Evolutionary conservation across 2,888 invertebrate species (phyloP), one percentile per base, ranked within the genome.

Genomic region (Spilarctia lutea): DNA sequence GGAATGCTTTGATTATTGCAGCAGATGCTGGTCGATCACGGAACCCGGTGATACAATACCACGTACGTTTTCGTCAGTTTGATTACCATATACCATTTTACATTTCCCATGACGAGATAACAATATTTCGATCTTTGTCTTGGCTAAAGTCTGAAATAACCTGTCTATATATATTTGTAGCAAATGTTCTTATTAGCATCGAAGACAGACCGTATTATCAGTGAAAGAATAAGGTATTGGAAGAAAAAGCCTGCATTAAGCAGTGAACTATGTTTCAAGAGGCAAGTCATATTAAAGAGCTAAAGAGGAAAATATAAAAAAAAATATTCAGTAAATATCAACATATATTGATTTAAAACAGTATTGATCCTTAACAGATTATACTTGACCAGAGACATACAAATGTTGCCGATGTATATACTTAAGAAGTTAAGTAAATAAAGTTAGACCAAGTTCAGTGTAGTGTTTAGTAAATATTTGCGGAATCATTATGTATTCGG

Each of bases 391-490:
- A 13, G 27, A 73, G 1, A 68, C 52, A 71, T 68, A 42, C 56
- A 33, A 67, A 33, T n/a, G 71, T 66, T 35, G 60, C 56, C 56
- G 35, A 65, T 65, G 72, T 65, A 63, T 30, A 63, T 71, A 82
- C 30, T 65, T 76, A 75, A 71, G 75, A 18, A 72, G 75, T 67
- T 71, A 24, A 52, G 82, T 75, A 76, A 82, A 84, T 78, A 82
- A 65, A 74, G 66, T 77, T 42, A 77, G 76, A 74, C 72, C 72
- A 70, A 73, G 78, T 42, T 74, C 69, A 77, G 79, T 78, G 79
- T 83, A 84, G 80, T 83, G 79, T 65, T 79, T 60, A 68, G 73
- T 67, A 71, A 83, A 84, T 83, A 81, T 85, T 83, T 79, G 60
- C 48, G 6, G 35, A 75, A 45, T 35, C 70, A 74, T 68, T 56